A percentile compares a stretch with the other conserved stretches of the same genome.
phyloP scores from a whole-genome alignment of 1,140 invertebrate genomes.

The Planococcus citri region DNA sequence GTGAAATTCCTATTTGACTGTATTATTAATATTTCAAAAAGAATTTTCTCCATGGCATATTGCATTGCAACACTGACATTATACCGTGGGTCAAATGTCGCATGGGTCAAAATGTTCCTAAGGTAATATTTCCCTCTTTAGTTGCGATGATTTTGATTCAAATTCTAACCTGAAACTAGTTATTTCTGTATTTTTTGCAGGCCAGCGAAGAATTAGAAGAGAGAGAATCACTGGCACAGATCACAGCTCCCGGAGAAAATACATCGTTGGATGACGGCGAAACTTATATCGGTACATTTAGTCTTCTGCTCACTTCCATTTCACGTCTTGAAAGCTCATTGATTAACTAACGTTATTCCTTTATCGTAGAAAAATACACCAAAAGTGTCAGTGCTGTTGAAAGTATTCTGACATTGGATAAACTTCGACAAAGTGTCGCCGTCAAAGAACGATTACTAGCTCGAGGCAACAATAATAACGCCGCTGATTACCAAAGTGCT shows the following conservation, averaged over 20 bases:
- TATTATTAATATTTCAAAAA: no score
- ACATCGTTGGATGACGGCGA: slow-evolving; percentile 68
- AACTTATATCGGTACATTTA: slow-evolving; percentile 74
- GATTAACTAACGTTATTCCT: slow-evolving; percentile 14
- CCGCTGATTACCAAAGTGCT: slow-evolving; percentile 26
- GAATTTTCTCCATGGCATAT: no score
- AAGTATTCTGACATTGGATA: slow-evolving; percentile 86
- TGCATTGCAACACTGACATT: no score
- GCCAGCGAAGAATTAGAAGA: slow-evolving; percentile 95
- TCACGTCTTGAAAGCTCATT: neutral
- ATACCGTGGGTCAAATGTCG: no score
- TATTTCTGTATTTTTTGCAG: no score
- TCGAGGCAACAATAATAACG: slow-evolving; percentile 38
- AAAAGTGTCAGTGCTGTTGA: slow-evolving; percentile 93
- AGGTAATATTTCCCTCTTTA: no score
- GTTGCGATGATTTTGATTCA: no score
- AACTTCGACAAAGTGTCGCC: slow-evolving; percentile 80
- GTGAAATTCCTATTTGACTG: no score
- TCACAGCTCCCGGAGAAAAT: slow-evolving; percentile 82
- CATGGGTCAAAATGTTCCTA: no score
- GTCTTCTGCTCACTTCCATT: neutral
- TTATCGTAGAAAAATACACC: slow-evolving; percentile 81
- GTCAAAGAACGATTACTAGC: slow-evolving; percentile 81
- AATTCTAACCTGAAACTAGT: no score
- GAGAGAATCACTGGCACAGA: slow-evolving; percentile 86